Evolutionary conservation across 2,797 vertebrate species (phyloP).

Genomic region (Petrocephalus schoutedeni): DNA sequence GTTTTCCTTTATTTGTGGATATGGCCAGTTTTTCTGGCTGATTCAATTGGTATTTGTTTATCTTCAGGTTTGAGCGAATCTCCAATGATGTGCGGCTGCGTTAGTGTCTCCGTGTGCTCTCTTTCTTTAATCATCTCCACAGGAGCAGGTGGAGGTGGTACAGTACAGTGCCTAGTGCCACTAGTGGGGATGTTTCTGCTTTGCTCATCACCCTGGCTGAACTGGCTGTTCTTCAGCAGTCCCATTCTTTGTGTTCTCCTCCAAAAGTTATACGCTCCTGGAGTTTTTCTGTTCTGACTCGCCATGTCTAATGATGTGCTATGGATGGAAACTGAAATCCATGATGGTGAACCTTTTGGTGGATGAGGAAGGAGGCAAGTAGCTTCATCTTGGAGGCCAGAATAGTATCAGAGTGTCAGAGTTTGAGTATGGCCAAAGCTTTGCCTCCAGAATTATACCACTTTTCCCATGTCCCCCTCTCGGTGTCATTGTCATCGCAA

Average conservation of each 20-base stretch:
- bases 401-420: not conserved
- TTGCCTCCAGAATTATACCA: not conserved
- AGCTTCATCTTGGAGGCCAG: not conserved
- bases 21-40: not conserved
- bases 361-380: not conserved
- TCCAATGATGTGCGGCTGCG: not conserved
- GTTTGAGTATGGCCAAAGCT: not conserved
- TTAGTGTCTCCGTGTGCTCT: not conserved
- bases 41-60: not conserved
- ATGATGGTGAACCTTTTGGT: not conserved
- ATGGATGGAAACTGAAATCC: slow-evolving; percentile 5
- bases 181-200: not conserved
- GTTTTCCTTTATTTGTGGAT: not conserved
- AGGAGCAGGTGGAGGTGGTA: not conserved
- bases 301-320: not conserved
- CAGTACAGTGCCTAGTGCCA: not conserved
- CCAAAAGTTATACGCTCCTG: not conserved
- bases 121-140: not conserved
- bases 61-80: not conserved
- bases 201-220: not conserved
- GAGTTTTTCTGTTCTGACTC: not conserved
- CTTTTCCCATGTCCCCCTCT: slow-evolving; percentile 20
- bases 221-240: not conserved
- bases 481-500: slow-evolving; percentile 34
- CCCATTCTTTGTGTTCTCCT: not conserved